Base-by-base conservation (phyloP, 2,888 invertebrate species). In the Salticus scenicus region DNA sequence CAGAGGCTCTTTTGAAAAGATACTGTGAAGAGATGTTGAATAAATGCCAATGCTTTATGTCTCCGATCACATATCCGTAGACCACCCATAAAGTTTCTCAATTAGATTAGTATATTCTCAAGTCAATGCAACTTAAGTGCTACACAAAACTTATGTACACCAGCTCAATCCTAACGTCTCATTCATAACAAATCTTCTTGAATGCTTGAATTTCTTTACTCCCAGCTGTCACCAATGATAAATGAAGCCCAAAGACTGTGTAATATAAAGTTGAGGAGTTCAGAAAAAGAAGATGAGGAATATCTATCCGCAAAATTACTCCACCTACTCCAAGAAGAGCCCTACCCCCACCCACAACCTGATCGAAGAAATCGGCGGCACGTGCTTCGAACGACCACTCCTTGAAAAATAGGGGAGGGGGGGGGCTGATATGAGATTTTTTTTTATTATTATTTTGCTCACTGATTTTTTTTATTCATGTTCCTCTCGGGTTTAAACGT, bases 351-450 rank as follows among this genome's bases (percentile, higher is more conserved):
- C 82, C 82, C 72, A 83, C 82, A 83, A 66, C 47, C 41, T 8
- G 20, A 28, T 42, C 47, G 71, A 42, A 69, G 51, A 57, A 51
- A 71, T 70, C 78, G 69, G 37, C 66, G 76, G 76, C 82, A 76
- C 82, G 82, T 83, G 82, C 76, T 83, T n/a, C 47, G 17, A 69
- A 63, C 33, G 82, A 66, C 76, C 82, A 83, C 82, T 83, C 82
- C 82, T 71, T 64, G 41, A 24, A 57, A 57, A 24, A 24, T 2
- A 12, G n/a, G n/a, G n/a, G n/a, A 64, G 79, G 30, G 17, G 20
- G 27, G 67, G 37, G 66, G 72, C 24, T 30, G 31, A 47, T 71
- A 33, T 20, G 69, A 17, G 63, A 4, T 28, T 79, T 33, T 73
- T 73, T 30, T 57, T 33, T 76, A n/a, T 41, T 37, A 66, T 42